Percentiles rank a stretch among this genome's conserved stretches.
phyloP scores from a whole-genome alignment of 2,797 vertebrate species.

The Lithobates sylvaticus region DNA sequence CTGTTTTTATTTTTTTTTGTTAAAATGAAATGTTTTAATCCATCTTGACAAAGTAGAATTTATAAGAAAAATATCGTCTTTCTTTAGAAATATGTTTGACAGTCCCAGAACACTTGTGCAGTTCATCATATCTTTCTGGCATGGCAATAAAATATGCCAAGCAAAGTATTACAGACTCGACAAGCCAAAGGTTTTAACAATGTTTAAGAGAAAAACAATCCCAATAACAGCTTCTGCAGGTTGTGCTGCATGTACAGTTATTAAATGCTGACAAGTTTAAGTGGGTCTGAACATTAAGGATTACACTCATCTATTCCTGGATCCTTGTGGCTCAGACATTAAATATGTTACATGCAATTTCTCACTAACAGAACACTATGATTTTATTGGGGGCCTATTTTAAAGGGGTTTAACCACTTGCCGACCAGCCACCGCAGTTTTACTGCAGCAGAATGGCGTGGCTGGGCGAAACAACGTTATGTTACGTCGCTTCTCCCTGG shows the following conservation, averaged over 20 bases:
- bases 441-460: too few relatives aligned
- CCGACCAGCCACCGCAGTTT: too few relatives aligned
- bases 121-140: slow-evolving; percentile 38
- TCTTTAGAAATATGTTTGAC: slow-evolving; percentile 49
- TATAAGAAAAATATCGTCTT: slow-evolving; percentile 43
- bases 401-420: too few relatives aligned
- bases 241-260: neutral
- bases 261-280: slow-evolving; percentile 15
- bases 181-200: slow-evolving; percentile 24
- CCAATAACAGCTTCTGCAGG: neutral
- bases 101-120: slow-evolving; percentile 35
- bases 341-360: neutral
- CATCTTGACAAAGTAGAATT: slow-evolving; percentile 29
- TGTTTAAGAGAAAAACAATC: slow-evolving; percentile 2
- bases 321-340: neutral
- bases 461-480: too few relatives aligned
- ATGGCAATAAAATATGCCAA: slow-evolving; percentile 39
- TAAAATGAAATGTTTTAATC: slow-evolving; percentile 25
- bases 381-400: too few relatives aligned
- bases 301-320: neutral
- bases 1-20: neutral
- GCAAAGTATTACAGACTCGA: slow-evolving; percentile 23
- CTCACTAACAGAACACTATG: neutral
- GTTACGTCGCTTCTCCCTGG: too few relatives aligned
- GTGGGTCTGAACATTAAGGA: slow-evolving; percentile 3